Evolutionary conservation across 2,888 invertebrate genomes (phyloP).

Genomic region (Drosophila paucipuncta): DNA sequence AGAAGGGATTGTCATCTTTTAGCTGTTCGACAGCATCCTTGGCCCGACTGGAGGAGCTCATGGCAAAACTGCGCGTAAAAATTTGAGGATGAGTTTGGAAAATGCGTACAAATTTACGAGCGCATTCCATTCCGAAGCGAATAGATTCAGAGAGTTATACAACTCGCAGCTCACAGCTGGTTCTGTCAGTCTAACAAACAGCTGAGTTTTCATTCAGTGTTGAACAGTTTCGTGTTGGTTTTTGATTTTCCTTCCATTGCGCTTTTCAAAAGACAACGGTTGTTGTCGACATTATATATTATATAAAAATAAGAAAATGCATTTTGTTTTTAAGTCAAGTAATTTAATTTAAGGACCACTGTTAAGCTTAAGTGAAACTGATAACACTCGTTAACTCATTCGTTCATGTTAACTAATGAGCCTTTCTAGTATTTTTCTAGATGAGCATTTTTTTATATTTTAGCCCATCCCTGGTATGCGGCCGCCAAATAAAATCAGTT

Average conservation of each 20-base stretch:
- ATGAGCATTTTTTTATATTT: background rate
- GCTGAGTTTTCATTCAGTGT: constrained; percentile 11
- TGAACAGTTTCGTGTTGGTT: background rate
- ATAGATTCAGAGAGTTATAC: constrained; percentile 50
- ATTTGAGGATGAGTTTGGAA: constrained; percentile 40
- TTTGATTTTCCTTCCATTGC: background rate
- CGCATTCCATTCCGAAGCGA: constrained; percentile 62
- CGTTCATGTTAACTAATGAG: background rate
- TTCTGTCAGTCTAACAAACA: background rate
- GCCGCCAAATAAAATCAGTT: background rate
- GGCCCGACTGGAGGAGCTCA: constrained; percentile 85
- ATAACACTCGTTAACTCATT: background rate
- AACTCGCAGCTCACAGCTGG: constrained; percentile 52
- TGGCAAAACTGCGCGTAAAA: constrained; percentile 78
- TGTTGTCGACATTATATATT: background rate
- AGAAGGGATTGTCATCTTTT: constrained; percentile 90
- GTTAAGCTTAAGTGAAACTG: background rate
- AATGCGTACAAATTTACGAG: constrained; percentile 51
- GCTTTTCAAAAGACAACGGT: background rate
- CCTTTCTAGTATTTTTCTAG: background rate
- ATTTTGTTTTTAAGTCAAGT: background rate
- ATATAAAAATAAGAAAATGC: background rate
- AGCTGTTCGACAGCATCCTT: constrained; percentile 86
- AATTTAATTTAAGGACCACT: background rate
- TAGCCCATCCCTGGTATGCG: background rate